Conservation (phyloP, 2,113 vertebrate species). For the Galeopterus variegatus region DNA sequence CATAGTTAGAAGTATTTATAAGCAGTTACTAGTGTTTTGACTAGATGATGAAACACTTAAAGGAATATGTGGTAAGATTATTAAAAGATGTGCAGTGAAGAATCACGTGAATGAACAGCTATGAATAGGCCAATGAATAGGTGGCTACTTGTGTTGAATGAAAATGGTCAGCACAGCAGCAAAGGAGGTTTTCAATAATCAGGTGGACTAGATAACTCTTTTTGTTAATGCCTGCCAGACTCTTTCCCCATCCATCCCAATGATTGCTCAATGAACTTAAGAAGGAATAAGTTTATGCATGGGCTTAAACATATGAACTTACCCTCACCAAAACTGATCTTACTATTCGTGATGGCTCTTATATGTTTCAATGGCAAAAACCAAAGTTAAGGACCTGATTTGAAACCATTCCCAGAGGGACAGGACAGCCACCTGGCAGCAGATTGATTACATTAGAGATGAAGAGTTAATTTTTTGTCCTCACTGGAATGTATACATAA, state of each 20-base stretch:
- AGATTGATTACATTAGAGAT: neutral
- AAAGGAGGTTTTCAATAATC: neutral
- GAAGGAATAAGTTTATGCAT: neutral
- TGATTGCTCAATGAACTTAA: neutral
- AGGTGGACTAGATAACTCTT: neutral
- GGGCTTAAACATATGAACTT: neutral
- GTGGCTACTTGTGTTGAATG: neutral
- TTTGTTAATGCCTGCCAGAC: neutral
- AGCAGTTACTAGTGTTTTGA: neutral
- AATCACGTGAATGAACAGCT: neutral
- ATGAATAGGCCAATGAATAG: neutral
- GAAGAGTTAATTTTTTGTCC: neutral
- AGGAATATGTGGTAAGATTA: neutral
- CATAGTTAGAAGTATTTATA: neutral
- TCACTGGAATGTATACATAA: neutral
- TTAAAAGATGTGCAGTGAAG: neutral
- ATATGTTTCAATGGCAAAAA: neutral
- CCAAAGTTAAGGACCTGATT: neutral
- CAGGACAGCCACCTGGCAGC: neutral
- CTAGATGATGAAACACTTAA: neutral
- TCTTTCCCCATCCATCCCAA: neutral
- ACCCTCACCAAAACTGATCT: neutral
- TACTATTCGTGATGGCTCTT: neutral
- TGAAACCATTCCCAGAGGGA: neutral
- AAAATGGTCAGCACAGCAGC: neutral